Base-by-base conservation (phyloP, 2,888 invertebrate species). In the Capitulum mitella region DNA sequence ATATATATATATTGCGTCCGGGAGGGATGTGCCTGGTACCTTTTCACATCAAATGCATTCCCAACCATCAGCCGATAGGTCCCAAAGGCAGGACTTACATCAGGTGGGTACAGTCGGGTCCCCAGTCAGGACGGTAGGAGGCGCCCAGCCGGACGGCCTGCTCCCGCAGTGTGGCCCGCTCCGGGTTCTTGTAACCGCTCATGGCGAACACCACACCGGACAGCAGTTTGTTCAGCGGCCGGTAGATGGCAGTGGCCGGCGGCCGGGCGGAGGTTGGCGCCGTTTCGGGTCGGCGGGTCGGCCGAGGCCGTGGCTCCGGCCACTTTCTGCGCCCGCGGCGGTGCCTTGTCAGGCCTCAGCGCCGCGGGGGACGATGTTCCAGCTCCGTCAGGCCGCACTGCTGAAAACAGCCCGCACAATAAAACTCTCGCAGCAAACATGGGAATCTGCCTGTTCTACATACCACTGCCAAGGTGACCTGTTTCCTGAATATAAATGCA, bases 171-270 rank as follows among this genome's bases (percentile, higher is more conserved):
- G 88, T 86, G 0, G 88, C 89, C 78, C 96, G 89, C 77, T 79
- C 77, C 8, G 96, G 96, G 87, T 96, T 93, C 87, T 91, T 89
- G 86, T 92, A 95, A 0, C 96, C 96, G 87, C 94, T 95, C 81
- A 97, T 89, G n/a, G 91, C 92, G 84, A 95, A 89, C 80, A 90
- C 89, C 6, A 93, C 93, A 78, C 89, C 91, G 22, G 87, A 85
- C 82, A 95, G 85, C 48, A 93, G 75, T 29, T 75, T 43, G n/a
- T 29, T 16, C 29, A 46, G 26, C 46, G 75, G 75, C 26, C 75
- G 75, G 32, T 29, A 46, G 43, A n/a, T 75, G 43, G 43, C 46
- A 22, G 22, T 75, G 3, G 43, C n/a, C 14, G 75, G 75, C 75
- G 75, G 75, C 64, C 37, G 64, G 34, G 64, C 14, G 64, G 34